phyloP scores from a whole-genome alignment of 2,888 invertebrate genomes.

The Ommatoiulus sabulosus region DNA sequence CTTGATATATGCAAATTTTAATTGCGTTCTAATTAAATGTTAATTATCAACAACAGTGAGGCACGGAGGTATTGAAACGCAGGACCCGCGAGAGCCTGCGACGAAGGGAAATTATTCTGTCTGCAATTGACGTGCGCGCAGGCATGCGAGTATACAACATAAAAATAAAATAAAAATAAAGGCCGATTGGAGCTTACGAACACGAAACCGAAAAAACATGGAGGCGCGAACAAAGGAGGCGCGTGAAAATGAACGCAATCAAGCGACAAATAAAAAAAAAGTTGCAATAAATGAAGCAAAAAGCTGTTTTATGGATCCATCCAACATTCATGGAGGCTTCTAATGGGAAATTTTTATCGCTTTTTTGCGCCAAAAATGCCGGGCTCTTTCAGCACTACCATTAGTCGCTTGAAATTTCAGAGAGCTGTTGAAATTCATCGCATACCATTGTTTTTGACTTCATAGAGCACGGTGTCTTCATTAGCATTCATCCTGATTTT shows the following conservation, averaged over 20 bases:
- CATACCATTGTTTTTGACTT: background rate
- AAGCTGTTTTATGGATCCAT: slow-evolving; percentile 45
- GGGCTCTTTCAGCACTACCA: background rate
- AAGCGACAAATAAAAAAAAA: slow-evolving; percentile 21
- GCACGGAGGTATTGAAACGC: background rate
- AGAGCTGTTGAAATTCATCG: background rate
- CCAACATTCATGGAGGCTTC: slow-evolving; percentile 20
- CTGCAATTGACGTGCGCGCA: slow-evolving; percentile 18
- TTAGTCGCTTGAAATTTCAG: background rate
- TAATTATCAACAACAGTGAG: slow-evolving; percentile 51
- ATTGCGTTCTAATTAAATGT: slow-evolving; percentile 57
- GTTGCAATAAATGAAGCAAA: slow-evolving; percentile 30
- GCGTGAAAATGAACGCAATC: background rate
- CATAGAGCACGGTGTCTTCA: background rate
- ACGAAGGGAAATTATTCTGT: slow-evolving; percentile 27
- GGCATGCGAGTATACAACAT: background rate
- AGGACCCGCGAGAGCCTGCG: background rate
- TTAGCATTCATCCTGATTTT: background rate
- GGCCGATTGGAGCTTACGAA: background rate
- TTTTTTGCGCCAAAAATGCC: slow-evolving; percentile 12
- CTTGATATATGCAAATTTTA: slow-evolving; percentile 56
- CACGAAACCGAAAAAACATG: background rate
- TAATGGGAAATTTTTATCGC: background rate
- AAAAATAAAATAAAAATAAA: slow-evolving; percentile 9
- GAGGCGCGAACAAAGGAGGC: background rate